Percentiles rank a stretch among this genome's conserved stretches.
Conservation (phyloP, 2,797 vertebrate species). For the Spinibarbus caldwelli region DNA sequence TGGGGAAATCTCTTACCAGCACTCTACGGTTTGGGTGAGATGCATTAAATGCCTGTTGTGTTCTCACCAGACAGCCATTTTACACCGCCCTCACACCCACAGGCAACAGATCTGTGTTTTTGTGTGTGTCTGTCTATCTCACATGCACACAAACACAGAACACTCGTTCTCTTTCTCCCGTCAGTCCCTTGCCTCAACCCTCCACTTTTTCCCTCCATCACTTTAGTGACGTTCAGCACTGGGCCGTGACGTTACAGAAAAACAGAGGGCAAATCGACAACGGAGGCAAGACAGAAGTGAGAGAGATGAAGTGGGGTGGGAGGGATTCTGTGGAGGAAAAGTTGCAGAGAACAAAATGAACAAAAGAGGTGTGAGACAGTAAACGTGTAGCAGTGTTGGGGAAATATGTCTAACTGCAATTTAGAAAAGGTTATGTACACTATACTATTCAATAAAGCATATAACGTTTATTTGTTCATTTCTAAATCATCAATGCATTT, state of each 20-base stretch:
- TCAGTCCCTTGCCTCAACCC: slow-evolving; percentile 65
- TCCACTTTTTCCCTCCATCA: slow-evolving; percentile 80
- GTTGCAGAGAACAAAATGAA: slow-evolving; percentile 23
- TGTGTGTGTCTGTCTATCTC: slow-evolving; percentile 20
- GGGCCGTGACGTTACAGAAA: slow-evolving; percentile 80
- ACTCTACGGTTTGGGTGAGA: slow-evolving; percentile 54
- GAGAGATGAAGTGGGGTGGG: slow-evolving; percentile 13
- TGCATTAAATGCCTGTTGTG: slow-evolving; percentile 67
- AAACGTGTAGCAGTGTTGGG: slow-evolving; percentile 48
- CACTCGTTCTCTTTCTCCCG: slow-evolving; percentile 63
- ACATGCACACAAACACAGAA: slow-evolving; percentile 40
- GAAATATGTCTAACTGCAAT: neutral
- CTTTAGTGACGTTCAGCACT: slow-evolving; percentile 79
- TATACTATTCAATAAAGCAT: neutral
- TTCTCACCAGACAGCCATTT: slow-evolving; percentile 71
- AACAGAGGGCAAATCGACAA: slow-evolving; percentile 57
- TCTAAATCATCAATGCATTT: neutral
- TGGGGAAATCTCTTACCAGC: slow-evolving; percentile 60
- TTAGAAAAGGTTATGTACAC: neutral
- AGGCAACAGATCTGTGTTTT: slow-evolving; percentile 64
- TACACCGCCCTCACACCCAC: slow-evolving; percentile 66
- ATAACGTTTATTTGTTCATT: neutral
- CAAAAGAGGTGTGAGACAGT: slow-evolving; percentile 63
- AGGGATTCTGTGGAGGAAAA: slow-evolving; percentile 1
- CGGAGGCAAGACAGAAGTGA: neutral